Conservation (phyloP, 2,797 vertebrate species). For the Harpagifer antarcticus region DNA sequence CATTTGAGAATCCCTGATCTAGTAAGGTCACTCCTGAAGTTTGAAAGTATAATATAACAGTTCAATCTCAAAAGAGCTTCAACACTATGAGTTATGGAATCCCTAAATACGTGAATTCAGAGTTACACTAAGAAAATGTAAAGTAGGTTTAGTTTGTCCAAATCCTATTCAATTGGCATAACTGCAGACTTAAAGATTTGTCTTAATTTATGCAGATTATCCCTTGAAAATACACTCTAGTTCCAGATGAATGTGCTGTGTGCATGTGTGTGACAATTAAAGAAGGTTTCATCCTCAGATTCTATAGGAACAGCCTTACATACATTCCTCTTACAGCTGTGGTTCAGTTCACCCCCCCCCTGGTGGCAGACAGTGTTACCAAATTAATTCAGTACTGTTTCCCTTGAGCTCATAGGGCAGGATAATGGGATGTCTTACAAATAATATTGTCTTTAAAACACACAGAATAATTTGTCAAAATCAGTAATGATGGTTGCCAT, state of each 20-base stretch:
- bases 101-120: no score
- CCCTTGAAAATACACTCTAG: neutral
- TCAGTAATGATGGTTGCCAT: neutral
- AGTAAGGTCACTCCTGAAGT: no score
- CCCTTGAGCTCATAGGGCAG: neutral
- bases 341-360: neutral
- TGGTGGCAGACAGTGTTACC: slow-evolving; percentile 1
- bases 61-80: no score
- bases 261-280: no score
- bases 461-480: neutral
- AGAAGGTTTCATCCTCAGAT: no score
- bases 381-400: neutral
- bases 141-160: no score
- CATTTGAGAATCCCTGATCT: no score
- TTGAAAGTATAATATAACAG: no score
- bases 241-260: no score
- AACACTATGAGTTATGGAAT: no score
- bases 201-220: neutral
- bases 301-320: neutral
- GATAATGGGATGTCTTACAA: neutral
- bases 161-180: no score
- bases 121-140: no score
- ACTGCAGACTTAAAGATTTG: neutral
- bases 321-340: neutral
- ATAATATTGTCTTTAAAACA: neutral